Percentiles rank a stretch among this genome's conserved stretches.
Conservation (phyloP, 1,140 invertebrate genomes). For the Bombyx mandarina region DNA sequence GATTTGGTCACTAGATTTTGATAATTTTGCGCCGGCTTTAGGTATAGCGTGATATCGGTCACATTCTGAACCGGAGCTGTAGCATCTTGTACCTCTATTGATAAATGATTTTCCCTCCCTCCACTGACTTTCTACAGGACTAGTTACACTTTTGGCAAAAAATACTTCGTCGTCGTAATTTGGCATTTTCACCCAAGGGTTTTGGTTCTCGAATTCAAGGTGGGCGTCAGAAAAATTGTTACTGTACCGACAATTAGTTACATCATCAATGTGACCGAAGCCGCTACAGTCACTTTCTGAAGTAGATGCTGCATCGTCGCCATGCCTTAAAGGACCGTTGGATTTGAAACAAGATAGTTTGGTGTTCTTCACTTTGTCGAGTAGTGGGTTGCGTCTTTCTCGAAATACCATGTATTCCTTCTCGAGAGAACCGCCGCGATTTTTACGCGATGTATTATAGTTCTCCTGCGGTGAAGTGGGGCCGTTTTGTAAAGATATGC, state of each 20-base stretch:
- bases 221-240: slow-evolving; percentile 49
- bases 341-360: slow-evolving; percentile 78
- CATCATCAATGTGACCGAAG: slow-evolving; percentile 66
- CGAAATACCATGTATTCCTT: slow-evolving; percentile 67
- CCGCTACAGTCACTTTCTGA: slow-evolving; percentile 70
- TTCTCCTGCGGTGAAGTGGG: slow-evolving; percentile 51
- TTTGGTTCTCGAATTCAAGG: slow-evolving; percentile 64
- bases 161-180: slow-evolving; percentile 66
- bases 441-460: slow-evolving; percentile 44
- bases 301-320: slow-evolving; percentile 65
- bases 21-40: slow-evolving; percentile 57
- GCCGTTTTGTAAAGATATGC: slow-evolving; percentile 62
- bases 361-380: slow-evolving; percentile 80
- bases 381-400: slow-evolving; percentile 78
- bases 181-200: slow-evolving; percentile 65
- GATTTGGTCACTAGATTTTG: slow-evolving; percentile 71
- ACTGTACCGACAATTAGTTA: slow-evolving; percentile 55
- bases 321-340: slow-evolving; percentile 53
- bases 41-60: slow-evolving; percentile 59
- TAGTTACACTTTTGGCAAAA: slow-evolving; percentile 42
- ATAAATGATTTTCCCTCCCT: slow-evolving; percentile 52
- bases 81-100: slow-evolving; percentile 60
- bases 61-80: slow-evolving; percentile 67
- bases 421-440: slow-evolving; percentile 69
- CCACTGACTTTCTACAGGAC: slow-evolving; percentile 49